A percentile compares a stretch with the other conserved stretches of the same genome.
These are phyloP conservation scores for Alviniconcha strummeri DNA, from an alignment of 2,888 invertebrate species.

Conservation along the genomic window DNA sequence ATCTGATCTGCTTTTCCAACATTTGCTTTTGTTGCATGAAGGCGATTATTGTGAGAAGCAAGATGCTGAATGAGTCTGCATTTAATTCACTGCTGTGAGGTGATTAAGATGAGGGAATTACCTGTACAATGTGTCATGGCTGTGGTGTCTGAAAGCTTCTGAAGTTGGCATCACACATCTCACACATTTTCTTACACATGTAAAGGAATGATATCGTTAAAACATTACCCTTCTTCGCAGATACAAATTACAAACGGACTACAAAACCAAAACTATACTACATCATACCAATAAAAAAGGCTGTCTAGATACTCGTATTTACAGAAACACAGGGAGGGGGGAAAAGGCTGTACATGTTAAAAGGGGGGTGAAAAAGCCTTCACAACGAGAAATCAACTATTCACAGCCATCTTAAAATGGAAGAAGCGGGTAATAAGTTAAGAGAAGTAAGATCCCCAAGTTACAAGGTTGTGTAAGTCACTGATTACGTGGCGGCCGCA, in stretches of 20 bases:
- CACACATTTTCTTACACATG: background rate
- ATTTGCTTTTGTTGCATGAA: background rate
- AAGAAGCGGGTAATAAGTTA: conserved; percentile 22
- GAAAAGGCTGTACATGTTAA: background rate
- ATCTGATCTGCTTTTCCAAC: background rate
- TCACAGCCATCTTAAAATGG: background rate
- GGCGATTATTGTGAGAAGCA: background rate
- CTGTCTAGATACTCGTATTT: conserved; percentile 1
- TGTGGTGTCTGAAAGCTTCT: background rate
- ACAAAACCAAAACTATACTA: conserved; percentile 7
- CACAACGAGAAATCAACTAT: background rate
- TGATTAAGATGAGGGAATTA: background rate
- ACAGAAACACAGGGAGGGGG: background rate
- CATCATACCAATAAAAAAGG: conserved; percentile 2
- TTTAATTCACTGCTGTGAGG: background rate
- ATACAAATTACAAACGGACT: background rate
- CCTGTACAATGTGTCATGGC: conserved; percentile 3
- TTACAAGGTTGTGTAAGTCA: background rate
- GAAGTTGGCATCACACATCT: background rate
- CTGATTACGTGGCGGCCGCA: background rate
- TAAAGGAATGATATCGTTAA: conserved; percentile 27
- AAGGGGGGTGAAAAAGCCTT: background rate
- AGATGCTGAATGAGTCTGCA: background rate
- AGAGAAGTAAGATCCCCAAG: background rate
- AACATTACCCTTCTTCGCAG: conserved; percentile 22